These are phyloP conservation scores for Scaptomyza polygonia DNA, from an alignment of 2,888 invertebrate genomes.

Conservation along the genomic window DNA sequence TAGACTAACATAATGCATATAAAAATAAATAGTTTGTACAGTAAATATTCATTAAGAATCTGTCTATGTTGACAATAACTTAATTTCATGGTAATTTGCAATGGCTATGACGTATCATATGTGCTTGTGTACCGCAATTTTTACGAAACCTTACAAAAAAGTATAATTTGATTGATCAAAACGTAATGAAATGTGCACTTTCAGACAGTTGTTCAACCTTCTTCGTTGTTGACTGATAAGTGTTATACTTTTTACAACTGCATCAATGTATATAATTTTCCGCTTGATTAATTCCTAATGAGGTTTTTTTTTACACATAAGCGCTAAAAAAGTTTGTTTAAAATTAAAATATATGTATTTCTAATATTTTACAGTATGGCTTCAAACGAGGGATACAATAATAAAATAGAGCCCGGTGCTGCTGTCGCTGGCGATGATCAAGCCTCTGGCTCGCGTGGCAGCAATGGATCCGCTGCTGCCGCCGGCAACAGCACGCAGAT, in stretches of 20 bases:
- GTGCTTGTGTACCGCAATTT: no score
- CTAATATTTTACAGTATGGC: constrained; percentile 67
- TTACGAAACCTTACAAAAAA: no score
- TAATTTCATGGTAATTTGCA: no score
- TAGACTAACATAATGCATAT: constrained; percentile 7
- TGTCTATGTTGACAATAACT: no score
- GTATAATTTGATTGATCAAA: no score
- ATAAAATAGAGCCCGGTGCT: constrained; percentile 65
- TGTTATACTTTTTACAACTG: neutral
- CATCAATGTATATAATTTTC: constrained; percentile 2
- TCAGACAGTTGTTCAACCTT: no score
- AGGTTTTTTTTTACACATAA: constrained; percentile 3
- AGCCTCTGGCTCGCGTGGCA: constrained; percentile 48
- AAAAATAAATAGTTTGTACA: neutral
- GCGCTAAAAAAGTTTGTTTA: neutral
- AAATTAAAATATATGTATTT: neutral
- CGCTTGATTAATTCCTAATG: constrained; percentile 1
- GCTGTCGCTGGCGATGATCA: constrained; percentile 52
- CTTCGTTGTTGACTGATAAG: no score
- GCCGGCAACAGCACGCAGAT: constrained; percentile 32
- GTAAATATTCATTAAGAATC: no score
- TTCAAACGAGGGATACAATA: constrained; percentile 78
- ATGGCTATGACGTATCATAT: no score
- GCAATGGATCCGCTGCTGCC: constrained; percentile 33
- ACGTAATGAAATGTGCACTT: no score